Evolutionary conservation across 2,888 invertebrate genomes (phyloP).

Genomic region (Drosophila mimetica): DNA sequence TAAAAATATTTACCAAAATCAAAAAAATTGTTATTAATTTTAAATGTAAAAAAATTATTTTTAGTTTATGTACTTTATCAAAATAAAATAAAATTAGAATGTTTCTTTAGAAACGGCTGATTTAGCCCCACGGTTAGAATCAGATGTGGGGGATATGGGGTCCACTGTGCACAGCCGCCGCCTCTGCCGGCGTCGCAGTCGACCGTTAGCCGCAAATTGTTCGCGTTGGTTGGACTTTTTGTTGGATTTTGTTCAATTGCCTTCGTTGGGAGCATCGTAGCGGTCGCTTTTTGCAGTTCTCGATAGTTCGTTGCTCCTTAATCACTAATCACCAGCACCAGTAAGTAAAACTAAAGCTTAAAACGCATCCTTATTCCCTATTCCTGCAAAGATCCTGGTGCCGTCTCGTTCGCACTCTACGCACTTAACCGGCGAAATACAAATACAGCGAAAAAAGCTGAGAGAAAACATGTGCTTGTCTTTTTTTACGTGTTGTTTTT

Average conservation of each 20-base stretch:
- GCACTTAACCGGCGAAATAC: conserved; percentile 14
- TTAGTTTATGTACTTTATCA: too few relatives aligned
- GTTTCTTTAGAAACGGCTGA: too few relatives aligned
- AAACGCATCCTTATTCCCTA: conserved; percentile 1
- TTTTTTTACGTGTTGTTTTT: conserved; percentile 9
- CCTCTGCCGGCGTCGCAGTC: conserved; percentile 7
- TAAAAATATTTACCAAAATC: neutral
- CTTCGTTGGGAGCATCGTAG: conserved; percentile 39
- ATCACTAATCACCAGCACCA: neutral
- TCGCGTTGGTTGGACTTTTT: conserved; percentile 1
- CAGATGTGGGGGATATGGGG: too few relatives aligned
- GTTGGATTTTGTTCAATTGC: conserved; percentile 19
- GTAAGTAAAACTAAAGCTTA: conserved; percentile 14
- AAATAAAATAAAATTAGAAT: too few relatives aligned
- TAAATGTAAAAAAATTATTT: too few relatives aligned
- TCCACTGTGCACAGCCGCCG: conserved; percentile 25
- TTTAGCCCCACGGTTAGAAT: too few relatives aligned
- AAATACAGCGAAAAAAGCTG: neutral
- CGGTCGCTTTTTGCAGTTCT: conserved; percentile 23
- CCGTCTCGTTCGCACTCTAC: neutral
- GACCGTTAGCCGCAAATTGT: conserved; percentile 16
- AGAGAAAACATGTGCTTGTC: conserved; percentile 22
- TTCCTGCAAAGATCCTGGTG: neutral
- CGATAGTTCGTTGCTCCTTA: conserved; percentile 7
- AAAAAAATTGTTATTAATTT: too few relatives aligned